Conservation (phyloP, 92 coral and sea anemone genomes). For the Paragorgia papillata region DNA sequence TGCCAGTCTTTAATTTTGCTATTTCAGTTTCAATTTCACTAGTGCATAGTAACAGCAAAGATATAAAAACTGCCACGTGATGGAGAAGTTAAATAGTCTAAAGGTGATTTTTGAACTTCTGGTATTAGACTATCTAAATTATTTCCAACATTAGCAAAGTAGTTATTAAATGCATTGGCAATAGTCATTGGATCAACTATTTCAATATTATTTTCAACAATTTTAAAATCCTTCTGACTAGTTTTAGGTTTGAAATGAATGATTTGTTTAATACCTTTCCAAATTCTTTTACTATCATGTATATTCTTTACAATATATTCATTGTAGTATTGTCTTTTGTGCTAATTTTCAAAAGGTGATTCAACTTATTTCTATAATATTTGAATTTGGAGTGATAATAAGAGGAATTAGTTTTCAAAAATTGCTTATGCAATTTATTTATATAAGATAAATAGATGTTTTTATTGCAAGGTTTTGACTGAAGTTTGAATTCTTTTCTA, state of each 20-base stretch:
- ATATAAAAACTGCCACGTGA: conserved; percentile 9
- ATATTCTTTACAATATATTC: conserved; percentile 32
- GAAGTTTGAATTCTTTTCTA: conserved; percentile 45
- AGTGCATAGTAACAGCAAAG: neutral
- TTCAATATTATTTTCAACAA: conserved; percentile 26
- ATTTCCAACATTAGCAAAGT: conserved; percentile 45
- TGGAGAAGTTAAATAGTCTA: conserved; percentile 5
- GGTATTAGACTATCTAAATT: conserved; percentile 36
- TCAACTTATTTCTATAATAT: conserved; percentile 52
- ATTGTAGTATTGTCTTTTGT: conserved; percentile 45
- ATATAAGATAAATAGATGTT: conserved; percentile 47
- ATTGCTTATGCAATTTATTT: conserved; percentile 41
- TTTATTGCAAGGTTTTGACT: conserved; percentile 56
- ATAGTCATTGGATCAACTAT: conserved; percentile 37
- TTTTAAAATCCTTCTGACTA: conserved; percentile 39
- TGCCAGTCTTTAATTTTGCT: conserved; percentile 11
- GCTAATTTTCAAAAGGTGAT: conserved; percentile 45
- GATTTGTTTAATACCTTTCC: conserved; percentile 60
- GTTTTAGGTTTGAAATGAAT: conserved; percentile 48
- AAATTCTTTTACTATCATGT: conserved; percentile 26
- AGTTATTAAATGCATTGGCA: conserved; percentile 48
- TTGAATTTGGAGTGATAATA: conserved; percentile 48
- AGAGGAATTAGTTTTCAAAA: conserved; percentile 29
- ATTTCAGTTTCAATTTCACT: conserved; percentile 52
- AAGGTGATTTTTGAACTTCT: conserved; percentile 15